A percentile compares a stretch with the other conserved stretches of the same genome.
Conservation (phyloP, 2,113 vertebrate genomes). For the Cariama cristata region DNA sequence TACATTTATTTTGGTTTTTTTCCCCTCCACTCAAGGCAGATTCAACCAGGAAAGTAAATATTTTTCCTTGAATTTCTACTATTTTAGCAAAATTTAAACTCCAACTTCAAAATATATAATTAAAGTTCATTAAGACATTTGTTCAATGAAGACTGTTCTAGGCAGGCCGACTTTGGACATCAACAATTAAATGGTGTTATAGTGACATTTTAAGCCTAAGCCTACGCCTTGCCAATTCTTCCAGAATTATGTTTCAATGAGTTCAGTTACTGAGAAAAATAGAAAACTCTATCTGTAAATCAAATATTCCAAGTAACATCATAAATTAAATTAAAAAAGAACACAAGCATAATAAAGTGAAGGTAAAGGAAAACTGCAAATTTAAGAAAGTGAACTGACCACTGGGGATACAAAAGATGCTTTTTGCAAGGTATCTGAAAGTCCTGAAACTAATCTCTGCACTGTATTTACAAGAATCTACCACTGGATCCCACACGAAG, state of each 20-base stretch:
- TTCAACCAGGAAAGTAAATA: not conserved
- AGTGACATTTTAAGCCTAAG: not conserved
- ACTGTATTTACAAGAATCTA: not conserved
- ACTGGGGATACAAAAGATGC: not conserved
- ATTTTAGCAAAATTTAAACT: not conserved
- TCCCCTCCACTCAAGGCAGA: not conserved
- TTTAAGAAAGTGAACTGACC: not conserved
- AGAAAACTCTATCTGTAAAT: not conserved
- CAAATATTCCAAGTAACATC: not conserved
- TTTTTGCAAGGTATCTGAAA: not conserved
- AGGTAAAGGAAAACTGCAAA: not conserved
- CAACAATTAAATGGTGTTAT: not conserved
- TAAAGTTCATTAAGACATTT: not conserved
- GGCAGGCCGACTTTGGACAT: not conserved
- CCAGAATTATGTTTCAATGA: not conserved
- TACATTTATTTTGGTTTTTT: not conserved
- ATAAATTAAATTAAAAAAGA: not conserved
- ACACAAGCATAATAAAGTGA: not conserved
- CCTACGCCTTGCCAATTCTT: not conserved
- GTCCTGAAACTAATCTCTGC: not conserved
- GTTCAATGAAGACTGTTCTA: not conserved
- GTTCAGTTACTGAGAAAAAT: not conserved
- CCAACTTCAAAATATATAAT: not conserved
- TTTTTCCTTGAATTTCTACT: not conserved
- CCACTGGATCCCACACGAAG: not conserved